Evolutionary conservation across 2,797 vertebrate species (phyloP), one percentile per base, ranked within the genome.

Genomic region (Nasua narica): DNA sequence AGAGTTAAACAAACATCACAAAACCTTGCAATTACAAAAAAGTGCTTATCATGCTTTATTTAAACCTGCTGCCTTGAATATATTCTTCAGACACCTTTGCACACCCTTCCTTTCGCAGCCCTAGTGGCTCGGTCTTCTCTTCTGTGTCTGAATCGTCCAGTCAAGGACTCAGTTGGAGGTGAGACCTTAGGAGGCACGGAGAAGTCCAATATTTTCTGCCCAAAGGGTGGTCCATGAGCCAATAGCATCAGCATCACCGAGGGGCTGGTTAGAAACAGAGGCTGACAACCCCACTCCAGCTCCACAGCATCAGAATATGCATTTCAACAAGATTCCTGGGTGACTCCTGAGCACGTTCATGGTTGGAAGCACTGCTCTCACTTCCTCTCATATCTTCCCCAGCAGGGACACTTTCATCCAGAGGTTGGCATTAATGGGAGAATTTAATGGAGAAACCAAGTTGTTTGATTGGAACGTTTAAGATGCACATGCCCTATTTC

Each of bases 371-470:
- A 7, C 46, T 3, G 2, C 4, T 18, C 35, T 18, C 19, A 32
- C 37, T 76, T 78, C 48, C n/a, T 91, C 29, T n/a, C 4, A 2
- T 15, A 1, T n/a, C 78, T 78, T 19, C 72, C 82, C 84, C 35
- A 25, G 40, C 37, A 67, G 25, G 56, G 18, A 25, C 40, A 2
- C 11, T 50, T 84, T 84, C 21, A 60, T 79, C 83, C 65, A 7
- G 40, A 95, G 95, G 91, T 70, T 29, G 72, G 18, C 92, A 50
- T 98, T 97, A 76, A 74, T 16, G 95, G 81, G 70, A 81, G 97
- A 90, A 92, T 81, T 96, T 95, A 97, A 95, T 87, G 48, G 84
- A 96, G 87, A 97, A 95, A 88, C 82, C 81, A 89, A 94, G 79
- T 52, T 60, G 21, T 92, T 19, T 87, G 81, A 67, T 54, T 87